Base-by-base conservation (phyloP, 23 tunicate genomes). In the Clavelina lepadiformis region DNA sequence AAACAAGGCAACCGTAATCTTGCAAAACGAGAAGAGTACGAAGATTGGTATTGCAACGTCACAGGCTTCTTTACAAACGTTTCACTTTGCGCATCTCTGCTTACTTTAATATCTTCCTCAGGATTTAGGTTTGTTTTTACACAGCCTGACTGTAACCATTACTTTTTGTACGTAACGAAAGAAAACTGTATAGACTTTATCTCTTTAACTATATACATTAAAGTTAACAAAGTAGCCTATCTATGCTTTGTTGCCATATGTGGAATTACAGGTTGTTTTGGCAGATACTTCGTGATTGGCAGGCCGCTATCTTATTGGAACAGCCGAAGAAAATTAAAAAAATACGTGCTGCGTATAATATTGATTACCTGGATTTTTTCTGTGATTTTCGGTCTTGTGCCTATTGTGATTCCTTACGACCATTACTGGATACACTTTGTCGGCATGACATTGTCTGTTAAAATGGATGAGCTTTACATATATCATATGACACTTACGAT, bases 41-140 rank as follows among this genome's bases (percentile, higher is more conserved):
- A 58, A 28, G 1, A 3, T 15, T 44, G 37, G 44, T 57, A 18
- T 59, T 27, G 28, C 3, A 72, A 72, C 32, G 60, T 72, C 29
- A 36, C 65, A 13, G 78, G 78, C 1, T 72, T 72, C 33, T 45
- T 72, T 24, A 72, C 78, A 1, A 33, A 57, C 11, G 46, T 58
- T 23, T 58, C 68, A 25, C 38, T 72, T 8, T 59, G 67, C n/a
- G 67, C 78, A 27, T 72, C 78, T 5, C 58, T 72, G 5, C 31
- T 72, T 26, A 28, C 67, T 4, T 31, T 72, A 8, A 36, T 72
- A 20, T 59, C 58, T 7, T 28, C 67, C 2, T 31, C 78, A 2
- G 38, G 29, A 1, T 72, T 72, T 41, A 21, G 78, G 78, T 72
- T 23, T 32, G 76, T 70, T 50, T 53, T n/a, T n/a, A n/a, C n/a